phyloP scores from a whole-genome alignment of 2,888 invertebrate species.

The Rapana venosa region DNA sequence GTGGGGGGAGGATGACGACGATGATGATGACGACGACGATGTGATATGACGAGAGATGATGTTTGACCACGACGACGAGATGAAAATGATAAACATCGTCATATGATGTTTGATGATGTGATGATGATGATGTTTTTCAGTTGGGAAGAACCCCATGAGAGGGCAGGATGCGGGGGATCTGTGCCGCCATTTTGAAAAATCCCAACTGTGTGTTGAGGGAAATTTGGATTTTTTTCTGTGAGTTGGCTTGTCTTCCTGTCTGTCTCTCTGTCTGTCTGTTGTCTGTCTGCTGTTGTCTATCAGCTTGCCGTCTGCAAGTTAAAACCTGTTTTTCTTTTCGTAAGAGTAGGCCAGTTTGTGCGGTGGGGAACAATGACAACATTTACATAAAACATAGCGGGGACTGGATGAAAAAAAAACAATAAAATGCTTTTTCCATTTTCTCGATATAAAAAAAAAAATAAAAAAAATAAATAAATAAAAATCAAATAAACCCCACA shows the following conservation, averaged over 20 bases:
- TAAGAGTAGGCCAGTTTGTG: no score
- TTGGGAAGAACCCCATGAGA: conserved; percentile 78
- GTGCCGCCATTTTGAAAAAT: conserved; percentile 76
- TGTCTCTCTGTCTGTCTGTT: background rate
- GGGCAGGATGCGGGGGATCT: conserved; percentile 77
- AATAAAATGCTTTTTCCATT: no score
- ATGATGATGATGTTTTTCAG: conserved; percentile 55
- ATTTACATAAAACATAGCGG: no score
- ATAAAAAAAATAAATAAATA: no score
- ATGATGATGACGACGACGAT: background rate
- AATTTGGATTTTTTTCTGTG: conserved; percentile 77
- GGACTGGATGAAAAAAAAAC: no score
- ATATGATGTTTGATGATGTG: background rate
- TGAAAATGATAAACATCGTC: background rate
- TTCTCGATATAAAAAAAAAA: no score
- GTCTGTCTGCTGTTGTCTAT: background rate
- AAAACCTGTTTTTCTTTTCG: no score
- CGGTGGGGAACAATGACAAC: no score
- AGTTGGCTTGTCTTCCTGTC: conserved; percentile 47
- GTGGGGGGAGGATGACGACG: background rate
- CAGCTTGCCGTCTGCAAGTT: no score
- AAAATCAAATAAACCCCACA: no score
- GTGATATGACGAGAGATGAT: background rate
- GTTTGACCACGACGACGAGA: background rate
- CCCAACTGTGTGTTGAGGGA: conserved; percentile 69